Evolutionary conservation across 2,113 vertebrate species (phyloP).

Genomic region (Rhea americana): DNA sequence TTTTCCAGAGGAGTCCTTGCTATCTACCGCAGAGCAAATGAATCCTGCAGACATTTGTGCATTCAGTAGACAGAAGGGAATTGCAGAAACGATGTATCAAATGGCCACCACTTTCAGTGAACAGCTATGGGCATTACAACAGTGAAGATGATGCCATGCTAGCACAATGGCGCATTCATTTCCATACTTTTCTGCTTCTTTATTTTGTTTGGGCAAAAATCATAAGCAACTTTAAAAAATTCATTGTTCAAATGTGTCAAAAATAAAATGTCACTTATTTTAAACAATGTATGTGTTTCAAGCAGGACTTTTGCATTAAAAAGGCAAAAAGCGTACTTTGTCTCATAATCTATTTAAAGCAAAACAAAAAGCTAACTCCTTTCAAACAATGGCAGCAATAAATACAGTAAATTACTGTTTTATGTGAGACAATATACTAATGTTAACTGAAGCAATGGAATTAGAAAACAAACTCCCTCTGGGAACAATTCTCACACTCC

Average conservation of each 20-base stretch:
- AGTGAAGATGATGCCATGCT: neutral
- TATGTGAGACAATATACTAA: slow-evolving; percentile 71
- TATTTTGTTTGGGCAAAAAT: neutral
- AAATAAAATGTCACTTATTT: slow-evolving; percentile 43
- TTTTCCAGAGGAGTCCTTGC: neutral
- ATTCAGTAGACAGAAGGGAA: fast-evolving
- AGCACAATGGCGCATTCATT: neutral
- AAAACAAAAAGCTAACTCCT: slow-evolving; percentile 56
- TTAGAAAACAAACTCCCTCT: slow-evolving; percentile 72
- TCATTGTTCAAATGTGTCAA: neutral
- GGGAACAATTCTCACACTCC: slow-evolving; percentile 69
- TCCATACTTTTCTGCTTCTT: neutral
- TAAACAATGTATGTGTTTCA: slow-evolving; percentile 36
- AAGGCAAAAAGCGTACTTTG: slow-evolving; percentile 48
- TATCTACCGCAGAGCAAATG: neutral
- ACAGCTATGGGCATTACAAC: fast-evolving
- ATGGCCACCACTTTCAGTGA: neutral
- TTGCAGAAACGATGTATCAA: neutral
- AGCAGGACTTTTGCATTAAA: slow-evolving; percentile 40
- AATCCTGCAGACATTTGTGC: neutral
- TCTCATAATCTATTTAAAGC: slow-evolving; percentile 58
- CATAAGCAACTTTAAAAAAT: neutral
- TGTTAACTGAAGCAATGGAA: slow-evolving; percentile 68
- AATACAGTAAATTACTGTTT: slow-evolving; percentile 71
- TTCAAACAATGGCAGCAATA: slow-evolving; percentile 67